Conservation (phyloP, 2,888 invertebrate genomes). For the Platerodrilus igneus region DNA sequence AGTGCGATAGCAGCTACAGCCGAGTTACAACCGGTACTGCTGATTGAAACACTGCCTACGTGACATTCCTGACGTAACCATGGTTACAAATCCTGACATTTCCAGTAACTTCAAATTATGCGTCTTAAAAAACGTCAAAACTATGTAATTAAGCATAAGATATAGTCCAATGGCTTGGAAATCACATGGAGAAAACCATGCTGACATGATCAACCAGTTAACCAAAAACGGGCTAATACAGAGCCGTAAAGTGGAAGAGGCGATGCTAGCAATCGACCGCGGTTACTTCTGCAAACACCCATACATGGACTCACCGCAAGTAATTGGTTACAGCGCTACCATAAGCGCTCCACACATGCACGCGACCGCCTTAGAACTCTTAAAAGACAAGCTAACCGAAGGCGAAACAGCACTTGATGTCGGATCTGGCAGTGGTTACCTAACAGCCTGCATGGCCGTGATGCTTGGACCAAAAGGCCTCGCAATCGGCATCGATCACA, state of each 20-base stretch:
- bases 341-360: slow-evolving; percentile 98
- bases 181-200: slow-evolving; percentile 76
- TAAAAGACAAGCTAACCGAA: slow-evolving; percentile 70
- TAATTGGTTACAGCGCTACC: slow-evolving; percentile 91
- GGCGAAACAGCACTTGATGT: slow-evolving; percentile 84
- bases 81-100: too few species aligned
- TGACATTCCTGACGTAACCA: too few species aligned
- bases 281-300: slow-evolving; percentile 75
- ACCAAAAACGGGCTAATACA: slow-evolving; percentile 77
- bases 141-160: too few species aligned
- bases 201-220: slow-evolving; percentile 74
- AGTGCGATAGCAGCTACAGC: too few species aligned
- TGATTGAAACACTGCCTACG: too few species aligned
- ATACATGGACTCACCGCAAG: slow-evolving; percentile 87
- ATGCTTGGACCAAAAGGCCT: slow-evolving; percentile 68
- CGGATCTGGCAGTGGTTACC: slow-evolving; percentile 90
- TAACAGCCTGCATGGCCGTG: slow-evolving; percentile 85
- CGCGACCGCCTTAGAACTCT: slow-evolving; percentile 82
- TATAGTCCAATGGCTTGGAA: slow-evolving; percentile 98
- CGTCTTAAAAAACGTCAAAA: too few species aligned
- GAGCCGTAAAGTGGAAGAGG: slow-evolving; percentile 67
- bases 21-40: too few species aligned
- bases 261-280: slow-evolving; percentile 81
- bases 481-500: slow-evolving; percentile 84
- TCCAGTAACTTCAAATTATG: too few species aligned